A percentile compares a stretch with the other conserved stretches of the same genome.
Conservation (phyloP, 2,888 invertebrate species). For the Nephrotoma flavescens region DNA sequence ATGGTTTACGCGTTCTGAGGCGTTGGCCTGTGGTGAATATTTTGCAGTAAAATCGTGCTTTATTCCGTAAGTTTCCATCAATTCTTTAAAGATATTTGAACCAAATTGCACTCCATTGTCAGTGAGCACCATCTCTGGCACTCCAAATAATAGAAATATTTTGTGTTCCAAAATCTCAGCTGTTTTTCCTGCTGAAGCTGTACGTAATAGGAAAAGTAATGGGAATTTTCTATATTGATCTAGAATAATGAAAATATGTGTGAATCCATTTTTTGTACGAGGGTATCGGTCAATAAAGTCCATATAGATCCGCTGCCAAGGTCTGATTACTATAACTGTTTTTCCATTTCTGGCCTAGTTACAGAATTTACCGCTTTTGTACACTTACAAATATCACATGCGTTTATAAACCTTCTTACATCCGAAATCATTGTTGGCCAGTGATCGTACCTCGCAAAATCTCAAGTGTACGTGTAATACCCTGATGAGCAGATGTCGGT, state of each 20-base stretch:
- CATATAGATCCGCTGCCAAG: not conserved
- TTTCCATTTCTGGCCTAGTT: not conserved
- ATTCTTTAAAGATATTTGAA: too few species aligned
- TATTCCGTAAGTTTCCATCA: too few species aligned
- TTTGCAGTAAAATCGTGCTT: too few species aligned
- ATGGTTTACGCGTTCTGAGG: too few species aligned
- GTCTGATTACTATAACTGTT: not conserved
- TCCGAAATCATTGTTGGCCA: not conserved
- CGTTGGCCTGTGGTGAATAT: too few species aligned
- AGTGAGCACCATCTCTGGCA: too few species aligned
- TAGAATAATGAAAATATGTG: not conserved
- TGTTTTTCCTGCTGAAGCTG: too few species aligned
- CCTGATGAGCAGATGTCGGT: not conserved
- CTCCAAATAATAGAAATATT: too few species aligned
- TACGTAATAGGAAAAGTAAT: too few species aligned
- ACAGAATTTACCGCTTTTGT: not conserved
- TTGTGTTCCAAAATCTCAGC: not conserved
- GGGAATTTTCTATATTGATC: too few species aligned
- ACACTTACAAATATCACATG: not conserved
- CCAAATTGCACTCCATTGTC: too few species aligned
- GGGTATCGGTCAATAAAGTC: not conserved
- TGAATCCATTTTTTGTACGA: too few species aligned
- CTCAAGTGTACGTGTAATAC: not conserved
- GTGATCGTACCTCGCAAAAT: not conserved
- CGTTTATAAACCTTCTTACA: not conserved